Evolutionary conservation across 2,797 vertebrate species (phyloP).

Genomic region (Leptatherina wallacei): DNA sequence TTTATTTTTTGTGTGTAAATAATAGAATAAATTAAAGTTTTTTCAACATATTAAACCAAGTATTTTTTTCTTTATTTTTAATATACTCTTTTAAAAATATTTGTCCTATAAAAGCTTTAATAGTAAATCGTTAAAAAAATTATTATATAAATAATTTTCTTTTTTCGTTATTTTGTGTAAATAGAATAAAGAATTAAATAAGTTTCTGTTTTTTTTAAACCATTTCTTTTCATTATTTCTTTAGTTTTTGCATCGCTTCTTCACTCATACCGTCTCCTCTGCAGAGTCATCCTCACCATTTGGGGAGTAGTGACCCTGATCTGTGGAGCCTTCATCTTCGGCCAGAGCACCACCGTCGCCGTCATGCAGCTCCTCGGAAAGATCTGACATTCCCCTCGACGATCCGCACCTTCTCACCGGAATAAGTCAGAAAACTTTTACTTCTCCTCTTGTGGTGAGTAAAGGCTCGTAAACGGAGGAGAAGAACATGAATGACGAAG

Average conservation of each 20-base stretch:
- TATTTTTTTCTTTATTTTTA: too few species aligned
- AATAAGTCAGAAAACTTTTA: neutral
- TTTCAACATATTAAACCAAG: too few species aligned
- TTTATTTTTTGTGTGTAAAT: too few species aligned
- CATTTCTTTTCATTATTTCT: too few species aligned
- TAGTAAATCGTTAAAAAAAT: too few species aligned
- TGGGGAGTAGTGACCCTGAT: conserved; percentile 90
- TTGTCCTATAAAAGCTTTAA: too few species aligned
- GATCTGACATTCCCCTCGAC: conserved; percentile 55
- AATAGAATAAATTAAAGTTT: too few species aligned
- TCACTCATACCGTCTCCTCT: neutral
- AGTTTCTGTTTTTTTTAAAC: too few species aligned
- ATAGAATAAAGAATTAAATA: too few species aligned
- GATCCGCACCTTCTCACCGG: neutral
- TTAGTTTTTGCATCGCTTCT: neutral
- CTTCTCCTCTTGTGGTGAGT: neutral
- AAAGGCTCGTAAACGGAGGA: conserved; percentile 8
- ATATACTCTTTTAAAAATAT: too few species aligned
- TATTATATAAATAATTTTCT: too few species aligned
- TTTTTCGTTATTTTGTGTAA: too few species aligned
- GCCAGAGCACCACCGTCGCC: conserved; percentile 90
- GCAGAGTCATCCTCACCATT: conserved; percentile 84
- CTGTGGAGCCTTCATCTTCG: conserved; percentile 91
- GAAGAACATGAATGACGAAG: conserved; percentile 3
- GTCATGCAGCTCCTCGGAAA: conserved; percentile 85